phyloP scores from a whole-genome alignment of 1,140 invertebrate species.

The Oscheius sp. region DNA sequence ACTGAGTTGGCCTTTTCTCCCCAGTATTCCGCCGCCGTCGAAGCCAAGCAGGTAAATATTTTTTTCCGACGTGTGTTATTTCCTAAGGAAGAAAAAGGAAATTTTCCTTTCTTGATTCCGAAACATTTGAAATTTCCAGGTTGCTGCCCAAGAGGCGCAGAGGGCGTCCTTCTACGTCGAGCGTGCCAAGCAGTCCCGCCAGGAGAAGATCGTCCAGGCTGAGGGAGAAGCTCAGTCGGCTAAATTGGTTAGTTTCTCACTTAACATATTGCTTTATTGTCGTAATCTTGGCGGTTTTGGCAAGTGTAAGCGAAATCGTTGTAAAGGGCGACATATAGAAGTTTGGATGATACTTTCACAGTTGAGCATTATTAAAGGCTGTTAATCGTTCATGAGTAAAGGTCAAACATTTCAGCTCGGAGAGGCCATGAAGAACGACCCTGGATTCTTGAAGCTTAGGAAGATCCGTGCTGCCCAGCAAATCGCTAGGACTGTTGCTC shows the following conservation, averaged over 20 bases:
- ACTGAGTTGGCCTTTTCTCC: constrained; percentile 97
- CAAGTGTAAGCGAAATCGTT: neutral
- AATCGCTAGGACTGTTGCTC: constrained; percentile 90
- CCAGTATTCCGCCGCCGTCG: constrained; percentile 98
- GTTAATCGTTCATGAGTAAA: neutral
- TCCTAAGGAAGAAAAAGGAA: neutral
- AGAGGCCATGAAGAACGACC: constrained; percentile 86
- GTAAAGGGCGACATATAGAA: constrained; percentile 24
- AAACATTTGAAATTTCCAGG: constrained; percentile 51
- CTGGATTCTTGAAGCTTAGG: constrained; percentile 92
- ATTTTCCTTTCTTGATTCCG: neutral
- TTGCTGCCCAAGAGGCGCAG: constrained; percentile 98
- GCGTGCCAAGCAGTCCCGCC: constrained; percentile 91
- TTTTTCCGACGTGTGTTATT: neutral
- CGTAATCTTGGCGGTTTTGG: constrained; percentile 8
- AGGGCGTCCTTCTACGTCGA: constrained; percentile 96
- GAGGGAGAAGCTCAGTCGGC: constrained; percentile 99
- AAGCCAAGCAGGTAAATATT: constrained; percentile 84
- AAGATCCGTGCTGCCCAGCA: constrained; percentile 95
- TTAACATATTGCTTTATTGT: neutral
- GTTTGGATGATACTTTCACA: neutral
- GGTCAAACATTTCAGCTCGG: constrained; percentile 73
- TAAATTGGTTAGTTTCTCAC: constrained; percentile 62
- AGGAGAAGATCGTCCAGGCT: constrained; percentile 99
- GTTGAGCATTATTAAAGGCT: neutral